A percentile compares a stretch with the other conserved stretches of the same genome.
These are phyloP conservation scores for Drosophila tsacasi DNA, from an alignment of 1,140 invertebrate genomes.

Conservation along the genomic window DNA sequence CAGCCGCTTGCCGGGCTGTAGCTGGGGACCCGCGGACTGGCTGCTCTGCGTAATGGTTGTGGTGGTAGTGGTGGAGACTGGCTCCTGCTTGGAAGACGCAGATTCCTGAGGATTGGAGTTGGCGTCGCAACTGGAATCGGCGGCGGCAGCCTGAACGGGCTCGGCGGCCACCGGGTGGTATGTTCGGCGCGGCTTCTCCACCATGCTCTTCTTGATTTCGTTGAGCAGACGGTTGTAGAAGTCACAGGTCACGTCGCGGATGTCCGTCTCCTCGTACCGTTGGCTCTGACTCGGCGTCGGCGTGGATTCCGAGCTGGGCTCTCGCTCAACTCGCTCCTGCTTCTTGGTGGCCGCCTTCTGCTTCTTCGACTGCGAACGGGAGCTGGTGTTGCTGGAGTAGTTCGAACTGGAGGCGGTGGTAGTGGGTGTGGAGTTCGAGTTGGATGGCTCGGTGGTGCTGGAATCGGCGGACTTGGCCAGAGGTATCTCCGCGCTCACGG, in stretches of 20 bases:
- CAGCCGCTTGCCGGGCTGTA: slow-evolving; percentile 66
- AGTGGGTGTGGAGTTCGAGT: slow-evolving; percentile 49
- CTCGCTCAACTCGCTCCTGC: slow-evolving; percentile 12
- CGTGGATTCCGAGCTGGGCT: slow-evolving; percentile 17
- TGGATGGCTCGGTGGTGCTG: slow-evolving; percentile 29
- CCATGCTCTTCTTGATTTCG: slow-evolving; percentile 81
- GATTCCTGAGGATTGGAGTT: slow-evolving; percentile 35
- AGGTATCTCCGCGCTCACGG: slow-evolving; percentile 69
- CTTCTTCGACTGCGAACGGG: slow-evolving; percentile 78
- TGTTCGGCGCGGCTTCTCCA: slow-evolving; percentile 54
- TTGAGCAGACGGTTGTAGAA: slow-evolving; percentile 82
- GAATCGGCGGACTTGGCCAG: slow-evolving; percentile 43
- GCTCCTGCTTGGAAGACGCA: slow-evolving; percentile 8
- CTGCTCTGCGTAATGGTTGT: slow-evolving; percentile 38
- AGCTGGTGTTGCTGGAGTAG: slow-evolving; percentile 76
- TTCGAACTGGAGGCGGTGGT: slow-evolving; percentile 70
- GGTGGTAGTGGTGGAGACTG: slow-evolving; percentile 53
- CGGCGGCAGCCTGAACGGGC: slow-evolving; percentile 28
- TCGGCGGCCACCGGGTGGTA: slow-evolving; percentile 36
- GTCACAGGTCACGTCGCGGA: slow-evolving; percentile 74
- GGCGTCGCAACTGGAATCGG: slow-evolving; percentile 63
- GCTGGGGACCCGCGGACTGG: slow-evolving; percentile 46
- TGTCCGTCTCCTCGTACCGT: slow-evolving; percentile 47
- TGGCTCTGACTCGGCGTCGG: slow-evolving; percentile 28
- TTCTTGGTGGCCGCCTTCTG: slow-evolving; percentile 46